Percentiles rank a stretch among this genome's conserved stretches.
Evolutionary conservation across 2,113 vertebrate species (phyloP).

Genomic region (Zootoca vivipara): DNA sequence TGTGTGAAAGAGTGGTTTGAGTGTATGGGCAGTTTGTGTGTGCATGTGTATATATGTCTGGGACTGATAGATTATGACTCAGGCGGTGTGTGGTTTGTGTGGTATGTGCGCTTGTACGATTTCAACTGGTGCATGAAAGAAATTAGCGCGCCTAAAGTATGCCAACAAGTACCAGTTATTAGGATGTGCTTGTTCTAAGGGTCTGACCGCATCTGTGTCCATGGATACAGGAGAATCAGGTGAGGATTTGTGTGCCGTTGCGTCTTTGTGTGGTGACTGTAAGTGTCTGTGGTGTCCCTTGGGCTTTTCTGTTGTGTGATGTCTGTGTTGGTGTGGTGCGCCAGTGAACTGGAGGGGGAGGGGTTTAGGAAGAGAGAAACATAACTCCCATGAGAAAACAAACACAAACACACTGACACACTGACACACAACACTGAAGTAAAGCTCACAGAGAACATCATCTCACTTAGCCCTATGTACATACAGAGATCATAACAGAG

Average conservation of each 20-base stretch:
- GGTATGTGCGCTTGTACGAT: neutral
- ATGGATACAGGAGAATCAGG: neutral
- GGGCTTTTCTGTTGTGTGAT: neutral
- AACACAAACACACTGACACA: neutral
- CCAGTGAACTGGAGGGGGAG: neutral
- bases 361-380: neutral
- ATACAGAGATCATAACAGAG: neutral
- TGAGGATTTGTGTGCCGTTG: neutral
- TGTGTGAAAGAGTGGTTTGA: neutral
- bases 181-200: too few species aligned
- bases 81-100: neutral
- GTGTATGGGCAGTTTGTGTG: neutral
- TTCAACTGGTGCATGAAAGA: neutral
- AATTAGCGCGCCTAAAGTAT: neutral
- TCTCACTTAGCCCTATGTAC: neutral
- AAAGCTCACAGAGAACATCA: neutral
- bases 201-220: neutral
- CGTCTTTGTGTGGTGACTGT: neutral
- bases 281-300: neutral
- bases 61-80: neutral
- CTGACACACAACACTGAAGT: neutral
- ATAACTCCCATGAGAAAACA: neutral
- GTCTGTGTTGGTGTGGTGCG: neutral
- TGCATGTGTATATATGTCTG: neutral
- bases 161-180: neutral